Percentiles rank a stretch among this genome's conserved stretches.
Conservation (phyloP, 2,888 invertebrate species). For the Linnaemya tessellans region DNA sequence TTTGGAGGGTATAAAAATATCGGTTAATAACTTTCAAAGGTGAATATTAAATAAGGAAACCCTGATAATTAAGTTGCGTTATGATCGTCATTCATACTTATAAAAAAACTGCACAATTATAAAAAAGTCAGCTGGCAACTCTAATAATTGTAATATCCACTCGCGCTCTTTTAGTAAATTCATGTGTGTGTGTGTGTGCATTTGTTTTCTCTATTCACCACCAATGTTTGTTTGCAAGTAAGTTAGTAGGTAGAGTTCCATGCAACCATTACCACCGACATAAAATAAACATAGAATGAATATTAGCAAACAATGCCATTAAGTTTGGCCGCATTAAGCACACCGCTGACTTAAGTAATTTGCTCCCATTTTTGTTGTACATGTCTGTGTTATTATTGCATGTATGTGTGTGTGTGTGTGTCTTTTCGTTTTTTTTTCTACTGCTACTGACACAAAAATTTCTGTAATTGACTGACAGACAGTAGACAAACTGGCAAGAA, state of each 20-base stretch:
- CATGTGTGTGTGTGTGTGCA: not conserved
- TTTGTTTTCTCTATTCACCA: slow-evolving; percentile 62
- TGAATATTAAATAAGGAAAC: too few relatives aligned
- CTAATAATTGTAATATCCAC: not conserved
- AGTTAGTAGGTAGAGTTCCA: slow-evolving; percentile 16
- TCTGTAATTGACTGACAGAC: slow-evolving; percentile 52
- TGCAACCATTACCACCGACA: slow-evolving; percentile 45
- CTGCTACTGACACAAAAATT: slow-evolving; percentile 49
- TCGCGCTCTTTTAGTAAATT: slow-evolving; percentile 44
- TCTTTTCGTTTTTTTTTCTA: slow-evolving; percentile 11
- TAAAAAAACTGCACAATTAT: not conserved
- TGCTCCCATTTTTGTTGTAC: slow-evolving; percentile 67
- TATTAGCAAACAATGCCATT: slow-evolving; percentile 71
- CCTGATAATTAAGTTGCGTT: too few relatives aligned
- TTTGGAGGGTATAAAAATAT: too few relatives aligned
- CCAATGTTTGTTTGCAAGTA: slow-evolving; percentile 37
- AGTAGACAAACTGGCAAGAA: slow-evolving; percentile 32
- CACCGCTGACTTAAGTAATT: slow-evolving; percentile 71
- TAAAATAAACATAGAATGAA: slow-evolving; percentile 66
- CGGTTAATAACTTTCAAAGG: too few relatives aligned
- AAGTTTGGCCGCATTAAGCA: slow-evolving; percentile 69
- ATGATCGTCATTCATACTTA: too few relatives aligned
- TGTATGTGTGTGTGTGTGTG: not conserved
- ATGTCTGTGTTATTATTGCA: slow-evolving; percentile 30
- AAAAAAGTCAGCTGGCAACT: not conserved